Evolutionary conservation across 2,888 invertebrate genomes (phyloP).

Genomic region (Cynaeus angustus): DNA sequence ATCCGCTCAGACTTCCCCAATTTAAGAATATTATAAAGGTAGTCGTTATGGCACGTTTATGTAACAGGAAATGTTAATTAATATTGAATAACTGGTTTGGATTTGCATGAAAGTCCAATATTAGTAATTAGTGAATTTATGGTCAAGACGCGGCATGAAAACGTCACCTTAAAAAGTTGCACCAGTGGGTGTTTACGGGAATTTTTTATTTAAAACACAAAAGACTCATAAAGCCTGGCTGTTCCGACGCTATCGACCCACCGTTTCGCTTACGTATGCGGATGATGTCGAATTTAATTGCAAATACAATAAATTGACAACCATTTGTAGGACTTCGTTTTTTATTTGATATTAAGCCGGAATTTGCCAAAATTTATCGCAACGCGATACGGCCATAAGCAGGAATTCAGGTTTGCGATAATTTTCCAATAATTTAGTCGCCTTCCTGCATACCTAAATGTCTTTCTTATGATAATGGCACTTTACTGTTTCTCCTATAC

Average conservation of each 20-base stretch:
- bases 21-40: slow-evolving; percentile 15
- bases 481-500: slow-evolving; percentile 18
- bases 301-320: slow-evolving; percentile 34
- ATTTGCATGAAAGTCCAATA: not conserved
- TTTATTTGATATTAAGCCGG: slow-evolving; percentile 18
- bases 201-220: slow-evolving; percentile 14
- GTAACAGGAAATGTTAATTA: slow-evolving; percentile 42
- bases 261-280: slow-evolving; percentile 33
- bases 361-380: slow-evolving; percentile 14
- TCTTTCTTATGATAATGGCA: slow-evolving; percentile 26
- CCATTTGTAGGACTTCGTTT: slow-evolving; percentile 16
- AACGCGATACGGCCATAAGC: slow-evolving; percentile 7
- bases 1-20: not conserved
- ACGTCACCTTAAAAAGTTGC: slow-evolving; percentile 7
- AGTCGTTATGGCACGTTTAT: slow-evolving; percentile 24
- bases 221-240: slow-evolving; percentile 30
- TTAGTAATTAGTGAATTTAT: slow-evolving; percentile 19
- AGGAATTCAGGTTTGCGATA: slow-evolving; percentile 1
- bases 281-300: slow-evolving; percentile 37
- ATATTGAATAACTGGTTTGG: slow-evolving; percentile 32
- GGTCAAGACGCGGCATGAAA: not conserved
- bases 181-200: slow-evolving; percentile 18
- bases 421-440: slow-evolving; percentile 20
- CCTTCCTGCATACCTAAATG: slow-evolving; percentile 6
- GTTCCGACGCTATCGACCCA: slow-evolving; percentile 38